Evolutionary conservation across 2,888 invertebrate species (phyloP), one percentile per base, ranked within the genome.

Genomic region (Apamea epomidion): DNA sequence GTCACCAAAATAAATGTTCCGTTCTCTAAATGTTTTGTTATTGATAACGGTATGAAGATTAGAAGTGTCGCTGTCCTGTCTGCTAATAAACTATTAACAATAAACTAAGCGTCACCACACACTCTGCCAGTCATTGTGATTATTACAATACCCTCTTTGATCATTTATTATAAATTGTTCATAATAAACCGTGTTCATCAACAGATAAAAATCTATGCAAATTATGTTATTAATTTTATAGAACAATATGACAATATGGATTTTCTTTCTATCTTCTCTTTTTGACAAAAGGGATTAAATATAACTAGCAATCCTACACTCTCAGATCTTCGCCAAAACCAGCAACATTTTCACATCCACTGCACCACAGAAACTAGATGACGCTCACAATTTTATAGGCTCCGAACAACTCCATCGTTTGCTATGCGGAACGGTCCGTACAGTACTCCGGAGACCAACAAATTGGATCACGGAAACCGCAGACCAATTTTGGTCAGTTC

Each of bases 401-500:
- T 60, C 25, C 64, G 29, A 65, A 58, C 71, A 69, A 78, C 54
- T 80, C 80, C 42, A 83, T 80, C 80, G 82, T 77, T 83, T 83
- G 83, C 80, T 77, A 91, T 87, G 88, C 89, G 88, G 79, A 91
- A 87, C 87, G 65, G 72, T 79, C 42, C 65, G 75, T 62, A 80
- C 89, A 70, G 78, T 74, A 80, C 90, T 89, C 89, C 77, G 79
- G 92, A 88, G 90, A 87, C 81, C 87, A 91, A 81, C 90, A 92
- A 93, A 94, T 93, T 92, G 92, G 92, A 92, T 91, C 89, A 90
- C 90, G 91, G 90, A 87, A 91, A 92, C 95, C 94, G 87, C 94
- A 94, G 92, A 92, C 92, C 92, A 90, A 93, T 93, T 93, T 92
- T 92, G 92, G 92, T 92, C 92, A 92, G 91, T 92, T 89, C 86